These are phyloP conservation scores for Heliornis fulica DNA, from an alignment of 2,113 vertebrate species.

Conservation along the genomic window DNA sequence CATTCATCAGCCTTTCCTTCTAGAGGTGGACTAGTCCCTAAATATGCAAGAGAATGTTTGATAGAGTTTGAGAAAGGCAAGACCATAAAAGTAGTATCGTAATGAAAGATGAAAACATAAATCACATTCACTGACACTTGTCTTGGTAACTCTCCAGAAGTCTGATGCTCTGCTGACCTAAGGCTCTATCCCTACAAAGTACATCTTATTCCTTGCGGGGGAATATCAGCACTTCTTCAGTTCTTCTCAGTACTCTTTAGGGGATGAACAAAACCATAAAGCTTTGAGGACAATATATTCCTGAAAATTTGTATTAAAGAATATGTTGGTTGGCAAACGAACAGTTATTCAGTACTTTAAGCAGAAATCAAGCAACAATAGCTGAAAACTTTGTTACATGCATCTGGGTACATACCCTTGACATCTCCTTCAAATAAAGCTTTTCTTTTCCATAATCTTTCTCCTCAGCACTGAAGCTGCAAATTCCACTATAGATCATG, in stretches of 20 bases:
- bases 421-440: not conserved
- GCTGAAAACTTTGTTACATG: not conserved
- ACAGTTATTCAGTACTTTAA: not conserved
- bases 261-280: not conserved
- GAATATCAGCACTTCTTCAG: not conserved
- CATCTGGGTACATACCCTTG: not conserved
- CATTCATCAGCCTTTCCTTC: not conserved
- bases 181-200: not conserved
- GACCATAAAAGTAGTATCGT: not conserved
- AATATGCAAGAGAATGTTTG: not conserved
- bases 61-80: not conserved
- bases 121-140: not conserved
- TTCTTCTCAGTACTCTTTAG: not conserved
- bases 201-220: not conserved
- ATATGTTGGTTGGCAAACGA: not conserved
- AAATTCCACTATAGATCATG: not conserved
- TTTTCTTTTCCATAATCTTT: not conserved
- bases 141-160: not conserved
- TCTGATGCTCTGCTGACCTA: not conserved
- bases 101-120: not conserved
- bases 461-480: not conserved
- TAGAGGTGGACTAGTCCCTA: not conserved
- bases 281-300: not conserved
- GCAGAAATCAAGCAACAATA: not conserved
- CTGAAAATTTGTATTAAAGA: not conserved